Base-by-base conservation (phyloP, 1,140 invertebrate species). In the Drosophila subobscura region DNA sequence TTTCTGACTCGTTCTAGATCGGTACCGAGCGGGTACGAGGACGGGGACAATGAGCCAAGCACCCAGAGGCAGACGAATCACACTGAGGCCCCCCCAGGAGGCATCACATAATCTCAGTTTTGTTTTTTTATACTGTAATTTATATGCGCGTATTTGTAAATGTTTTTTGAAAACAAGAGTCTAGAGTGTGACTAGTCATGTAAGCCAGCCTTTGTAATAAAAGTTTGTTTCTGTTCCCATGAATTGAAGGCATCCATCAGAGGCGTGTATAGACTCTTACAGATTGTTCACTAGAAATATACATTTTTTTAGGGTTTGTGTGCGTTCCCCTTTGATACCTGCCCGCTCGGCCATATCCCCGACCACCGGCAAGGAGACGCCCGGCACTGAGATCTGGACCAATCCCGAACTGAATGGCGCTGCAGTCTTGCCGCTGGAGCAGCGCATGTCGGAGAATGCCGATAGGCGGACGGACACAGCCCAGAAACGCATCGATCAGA, bases 301-400 rank as follows among this genome's bases (percentile, higher is more conserved):
- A n/a, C n/a, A n/a, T n/a, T n/a, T n/a, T n/a, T n/a, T n/a, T n/a
- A n/a, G 95, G 65, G 96, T 96, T 22, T 96, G 95, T 91, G 94
- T 95, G 63, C 93, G 96, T 65, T 96, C 96, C 2, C 96, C 96
- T 3, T 94, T 96, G 72, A 96, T 96, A 78, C 95, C 95, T 7
- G 95, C 95, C 5, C 92, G 95, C 23, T 94, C 95, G 5, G 93
- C 95, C 0, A 94, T 95, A 80, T 95, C 95, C 0, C 94, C 95
- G 29, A 92, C 91, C 33, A 85, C 80, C 20, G 91, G 88, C 50
- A 92, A 90, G 14, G 92, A 92, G 40, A 91, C 91, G 14, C 88
- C 92, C 1, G 76, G 81, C 2, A 93, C 93, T 3, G 95, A 96
- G 77, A 93, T 96, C 61, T 96, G 95, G 95, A 95, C 94, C 4